Conservation (phyloP, 2,888 invertebrate species). For the Microctonus hyperodae region DNA sequence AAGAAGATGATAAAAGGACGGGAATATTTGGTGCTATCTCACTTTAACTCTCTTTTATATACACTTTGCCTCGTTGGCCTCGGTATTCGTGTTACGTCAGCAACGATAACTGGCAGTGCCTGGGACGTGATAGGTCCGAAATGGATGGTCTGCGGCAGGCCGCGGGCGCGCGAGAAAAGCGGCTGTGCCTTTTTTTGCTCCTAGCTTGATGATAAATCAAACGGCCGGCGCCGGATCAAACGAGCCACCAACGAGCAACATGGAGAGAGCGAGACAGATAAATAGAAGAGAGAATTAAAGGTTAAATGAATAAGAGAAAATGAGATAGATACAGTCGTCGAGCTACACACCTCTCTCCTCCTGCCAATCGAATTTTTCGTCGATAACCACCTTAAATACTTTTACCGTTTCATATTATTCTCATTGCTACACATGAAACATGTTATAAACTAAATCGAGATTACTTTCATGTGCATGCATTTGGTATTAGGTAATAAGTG, state of each 20-base stretch:
- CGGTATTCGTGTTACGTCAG: constrained; percentile 43
- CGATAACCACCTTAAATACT: constrained; percentile 20
- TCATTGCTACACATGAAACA: constrained; percentile 5
- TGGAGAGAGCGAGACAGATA: constrained; percentile 19
- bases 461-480: constrained; percentile 6
- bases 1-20: no score
- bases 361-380: constrained; percentile 27
- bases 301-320: constrained; percentile 2
- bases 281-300: constrained; percentile 21
- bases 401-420: background rate
- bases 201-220: constrained; percentile 44
- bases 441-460: constrained; percentile 6
- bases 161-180: constrained; percentile 37
- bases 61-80: constrained; percentile 23
- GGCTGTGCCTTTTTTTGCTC: constrained; percentile 35
- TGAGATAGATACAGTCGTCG: background rate
- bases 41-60: background rate
- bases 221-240: constrained; percentile 36
- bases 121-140: constrained; percentile 42
- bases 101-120: constrained; percentile 43
- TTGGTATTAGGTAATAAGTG: constrained; percentile 16
- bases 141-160: constrained; percentile 43
- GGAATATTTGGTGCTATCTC: background rate
- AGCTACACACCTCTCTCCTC: no score
- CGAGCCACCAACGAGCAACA: constrained; percentile 28